Evolutionary conservation across 2,888 invertebrate genomes (phyloP), one percentile per base, ranked within the genome.

Genomic region (Caenorhabditis drosophilae): DNA sequence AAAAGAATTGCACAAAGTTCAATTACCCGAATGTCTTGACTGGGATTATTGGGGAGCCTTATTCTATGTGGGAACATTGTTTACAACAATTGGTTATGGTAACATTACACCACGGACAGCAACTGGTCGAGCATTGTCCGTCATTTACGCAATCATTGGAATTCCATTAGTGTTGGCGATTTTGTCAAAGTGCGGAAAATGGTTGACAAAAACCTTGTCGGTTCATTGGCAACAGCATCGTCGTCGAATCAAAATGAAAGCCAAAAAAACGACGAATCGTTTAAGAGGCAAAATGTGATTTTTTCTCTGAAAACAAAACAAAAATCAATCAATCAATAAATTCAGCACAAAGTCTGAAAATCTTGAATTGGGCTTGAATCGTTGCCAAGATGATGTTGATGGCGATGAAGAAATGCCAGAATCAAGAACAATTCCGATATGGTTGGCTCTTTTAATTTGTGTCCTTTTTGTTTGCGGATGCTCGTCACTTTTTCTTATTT

Each of bases 81-180:
- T 84, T 70, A 86, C 85, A 0, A 86, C 86, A 1, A 85, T 86
- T 55, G 86, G 80, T n/a, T 82, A 96, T 86, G 96, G 96, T 64
- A 93, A 97, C 84, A 92, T 97, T 79, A 90, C 91, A 41, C 95
- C 97, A 0, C 90, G 90, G 70, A 97, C 96, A 6, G 88, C 75
- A 18, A 88, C 89, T 15, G 97, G 95, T 12, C 89, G 90, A 73
- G 89, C 90, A 0, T 88, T 93, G 44, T 93, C 94, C 0, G 92
- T 97, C 70, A 87, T 92, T 25, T 97, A 97, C 84, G 92, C 96
- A 23, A 89, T 93, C 57, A 89, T 97, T 70, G 75, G 70, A 27
- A 79, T 79, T 34, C 96, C 97, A 0, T 87, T 97, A 79, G 95
- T 97, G 84, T 87, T 96, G 76, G 92, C 97, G 60, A 90, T 95